phyloP scores from a whole-genome alignment of 2,888 invertebrate species.

The Dione vanillae region DNA sequence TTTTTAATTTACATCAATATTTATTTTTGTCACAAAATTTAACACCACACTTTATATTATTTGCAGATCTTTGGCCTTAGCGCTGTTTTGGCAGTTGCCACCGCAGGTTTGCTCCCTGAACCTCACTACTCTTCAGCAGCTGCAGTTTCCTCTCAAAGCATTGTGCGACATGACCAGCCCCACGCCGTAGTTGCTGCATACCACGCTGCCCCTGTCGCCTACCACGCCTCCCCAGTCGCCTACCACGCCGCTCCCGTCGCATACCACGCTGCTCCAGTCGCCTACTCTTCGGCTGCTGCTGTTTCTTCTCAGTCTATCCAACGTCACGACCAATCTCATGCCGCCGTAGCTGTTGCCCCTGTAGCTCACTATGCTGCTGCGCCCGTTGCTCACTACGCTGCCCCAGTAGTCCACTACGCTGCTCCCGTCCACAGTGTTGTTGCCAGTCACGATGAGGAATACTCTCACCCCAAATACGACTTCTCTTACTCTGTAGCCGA shows the following conservation, averaged over 20 bases:
- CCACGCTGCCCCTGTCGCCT: constrained; percentile 50
- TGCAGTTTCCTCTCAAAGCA: constrained; percentile 56
- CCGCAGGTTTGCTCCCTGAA: constrained; percentile 67
- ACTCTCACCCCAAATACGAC: constrained; percentile 81
- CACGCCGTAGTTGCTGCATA: constrained; percentile 53
- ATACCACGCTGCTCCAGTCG: constrained; percentile 53
- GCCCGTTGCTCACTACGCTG: constrained; percentile 57
- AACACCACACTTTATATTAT: background rate
- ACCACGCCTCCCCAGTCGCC: constrained; percentile 53
- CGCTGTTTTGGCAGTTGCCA: constrained; percentile 71
- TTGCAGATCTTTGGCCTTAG: constrained; percentile 53
- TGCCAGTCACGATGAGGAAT: constrained; percentile 57
- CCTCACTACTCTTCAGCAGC: constrained; percentile 71
- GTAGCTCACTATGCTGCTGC: constrained; percentile 55
- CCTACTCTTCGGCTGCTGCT: constrained; percentile 50
- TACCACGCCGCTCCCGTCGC: constrained; percentile 51
- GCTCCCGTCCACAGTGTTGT: constrained; percentile 67
- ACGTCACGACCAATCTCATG: constrained; percentile 60
- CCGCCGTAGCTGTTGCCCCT: constrained; percentile 53
- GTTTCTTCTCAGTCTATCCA: constrained; percentile 74
- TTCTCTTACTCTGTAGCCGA: constrained; percentile 84
- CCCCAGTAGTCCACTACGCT: constrained; percentile 55
- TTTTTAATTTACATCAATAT: background rate
- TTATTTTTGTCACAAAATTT: background rate
- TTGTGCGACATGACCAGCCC: constrained; percentile 65